These are phyloP conservation scores for crab-eating macaque (Macaca fascicularis) DNA, from an alignment of 2,113 vertebrate genomes.

Conservation along the genomic window T2T-MFA8v1.1 NC_088378.1:35372001-35372500, in stretches of 20 bases:
- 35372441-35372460: fast-evolving
- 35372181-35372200: neutral
- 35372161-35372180: neutral
- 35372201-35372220: neutral
- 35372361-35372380: neutral
- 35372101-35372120: neutral
- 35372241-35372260: neutral
- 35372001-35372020: neutral
- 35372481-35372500: neutral
- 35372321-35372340: neutral
- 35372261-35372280: neutral
- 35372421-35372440: neutral
- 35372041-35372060: neutral
- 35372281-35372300: neutral
- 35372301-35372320: neutral
- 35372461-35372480: neutral
- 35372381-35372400: neutral
- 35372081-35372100: neutral
- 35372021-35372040: neutral
- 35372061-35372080: neutral
- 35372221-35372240: neutral
- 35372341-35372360: neutral
- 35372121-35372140: neutral
- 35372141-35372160: neutral
- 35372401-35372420: neutral